These are phyloP conservation scores for silkworm (Bombyx mori) DNA, from an alignment of 1,140 invertebrate species.

Conservation along the genomic window DNA sequence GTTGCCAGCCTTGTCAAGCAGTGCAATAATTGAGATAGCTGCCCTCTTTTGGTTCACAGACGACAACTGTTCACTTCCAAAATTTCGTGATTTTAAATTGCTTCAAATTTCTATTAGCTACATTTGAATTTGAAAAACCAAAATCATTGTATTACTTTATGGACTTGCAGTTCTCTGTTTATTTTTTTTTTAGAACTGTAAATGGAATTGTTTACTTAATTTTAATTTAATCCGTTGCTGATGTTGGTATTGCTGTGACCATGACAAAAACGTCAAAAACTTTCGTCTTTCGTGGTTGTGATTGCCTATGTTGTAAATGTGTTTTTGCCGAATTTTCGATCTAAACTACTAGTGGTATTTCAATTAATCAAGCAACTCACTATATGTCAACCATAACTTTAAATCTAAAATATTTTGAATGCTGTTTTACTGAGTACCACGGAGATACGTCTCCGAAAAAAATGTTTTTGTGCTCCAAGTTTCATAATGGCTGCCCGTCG, in stretches of 20 bases:
- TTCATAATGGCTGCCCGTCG: conserved; percentile 76
- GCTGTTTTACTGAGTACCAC: too few relatives aligned
- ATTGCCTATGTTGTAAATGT: conserved; percentile 17
- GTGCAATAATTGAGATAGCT: too few relatives aligned
- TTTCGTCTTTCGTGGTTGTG: conserved; percentile 51
- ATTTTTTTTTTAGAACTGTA: not conserved
- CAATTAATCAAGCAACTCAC: not conserved
- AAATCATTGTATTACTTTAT: not conserved
- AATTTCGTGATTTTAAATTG: not conserved
- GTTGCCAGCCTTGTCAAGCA: too few relatives aligned
- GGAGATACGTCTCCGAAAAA: conserved; percentile 21
- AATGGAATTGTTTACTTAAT: conserved; percentile 5
- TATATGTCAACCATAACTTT: conserved; percentile 2
- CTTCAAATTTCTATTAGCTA: not conserved
- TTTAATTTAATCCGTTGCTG: not conserved
- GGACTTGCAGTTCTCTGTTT: not conserved
- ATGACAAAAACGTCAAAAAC: conserved; percentile 34
- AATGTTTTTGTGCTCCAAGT: conserved; percentile 71
- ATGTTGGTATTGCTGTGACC: conserved; percentile 41
- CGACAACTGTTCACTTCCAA: too few relatives aligned
- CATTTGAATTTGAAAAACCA: not conserved
- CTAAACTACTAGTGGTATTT: not conserved
- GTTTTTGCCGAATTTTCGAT: conserved; percentile 16
- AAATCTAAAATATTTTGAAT: not conserved
- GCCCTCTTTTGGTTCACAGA: too few relatives aligned